Evolutionary conservation across 37 sponge, comb jelly and placozoan species (phyloP).

Genomic region (Corticium candelabrum): DNA sequence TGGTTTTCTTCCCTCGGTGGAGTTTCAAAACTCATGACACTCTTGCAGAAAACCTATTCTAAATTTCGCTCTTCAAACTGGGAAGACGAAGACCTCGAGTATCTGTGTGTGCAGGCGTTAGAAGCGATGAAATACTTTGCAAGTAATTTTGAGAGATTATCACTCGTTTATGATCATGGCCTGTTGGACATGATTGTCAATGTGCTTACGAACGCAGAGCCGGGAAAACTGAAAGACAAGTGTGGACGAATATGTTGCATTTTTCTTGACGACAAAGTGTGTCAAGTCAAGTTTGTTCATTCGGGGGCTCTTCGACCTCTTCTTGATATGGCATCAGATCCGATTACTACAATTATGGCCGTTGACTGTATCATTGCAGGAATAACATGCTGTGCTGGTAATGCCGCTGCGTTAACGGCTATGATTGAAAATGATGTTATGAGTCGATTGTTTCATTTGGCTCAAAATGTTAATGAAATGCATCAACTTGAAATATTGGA

Average conservation of each 20-base stretch:
- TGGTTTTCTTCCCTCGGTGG: not conserved
- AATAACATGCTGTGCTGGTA: not conserved
- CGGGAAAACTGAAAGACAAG: too few species aligned
- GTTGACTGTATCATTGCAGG: not conserved
- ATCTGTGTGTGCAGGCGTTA: too few species aligned
- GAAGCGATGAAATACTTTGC: too few species aligned
- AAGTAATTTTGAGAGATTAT: too few species aligned
- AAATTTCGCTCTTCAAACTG: too few species aligned
- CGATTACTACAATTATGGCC: not conserved
- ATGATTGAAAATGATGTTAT: not conserved
- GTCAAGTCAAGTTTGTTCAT: too few species aligned
- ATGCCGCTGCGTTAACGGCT: not conserved
- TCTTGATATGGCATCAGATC: not conserved
- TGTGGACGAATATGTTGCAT: too few species aligned
- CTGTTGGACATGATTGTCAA: too few species aligned
- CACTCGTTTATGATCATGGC: too few species aligned
- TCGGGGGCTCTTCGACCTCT: not conserved
- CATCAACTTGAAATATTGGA: not conserved
- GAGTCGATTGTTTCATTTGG: not conserved
- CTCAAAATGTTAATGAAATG: not conserved
- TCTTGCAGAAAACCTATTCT: not conserved
- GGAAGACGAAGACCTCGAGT: too few species aligned
- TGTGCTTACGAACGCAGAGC: too few species aligned
- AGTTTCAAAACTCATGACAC: not conserved
- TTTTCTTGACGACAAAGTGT: too few species aligned